Conservation (phyloP, 2,888 invertebrate genomes). For the Coremacera marginata region DNA sequence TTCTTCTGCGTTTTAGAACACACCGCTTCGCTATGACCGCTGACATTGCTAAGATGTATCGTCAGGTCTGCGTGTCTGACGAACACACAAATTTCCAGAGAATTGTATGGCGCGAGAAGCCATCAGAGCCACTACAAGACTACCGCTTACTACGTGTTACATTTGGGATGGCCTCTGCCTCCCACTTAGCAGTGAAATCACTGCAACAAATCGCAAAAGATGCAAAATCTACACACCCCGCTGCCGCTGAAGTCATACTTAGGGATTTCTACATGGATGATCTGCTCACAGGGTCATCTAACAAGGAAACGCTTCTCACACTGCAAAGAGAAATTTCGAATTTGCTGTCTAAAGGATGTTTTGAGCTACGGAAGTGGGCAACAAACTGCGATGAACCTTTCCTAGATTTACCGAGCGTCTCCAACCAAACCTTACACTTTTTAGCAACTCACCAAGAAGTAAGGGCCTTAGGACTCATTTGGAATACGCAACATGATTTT, state of each 20-base stretch:
- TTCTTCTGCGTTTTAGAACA: constrained; percentile 36
- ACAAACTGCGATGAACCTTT: constrained; percentile 22
- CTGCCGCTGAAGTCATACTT: too few relatives aligned
- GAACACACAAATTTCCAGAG: constrained; percentile 28
- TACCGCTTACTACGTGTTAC: constrained; percentile 40
- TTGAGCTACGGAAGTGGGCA: constrained; percentile 35
- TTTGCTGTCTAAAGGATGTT: constrained; percentile 2
- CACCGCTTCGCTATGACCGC: constrained; percentile 43
- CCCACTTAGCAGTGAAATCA: constrained; percentile 38
- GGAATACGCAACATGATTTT: constrained; percentile 15
- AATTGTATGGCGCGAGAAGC: constrained; percentile 39
- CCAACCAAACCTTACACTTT: not conserved
- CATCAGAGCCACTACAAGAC: constrained; percentile 34
- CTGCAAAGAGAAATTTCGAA: not conserved
- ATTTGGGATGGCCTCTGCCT: constrained; percentile 41
- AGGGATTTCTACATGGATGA: too few relatives aligned
- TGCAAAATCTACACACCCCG: not conserved
- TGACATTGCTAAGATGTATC: constrained; percentile 46
- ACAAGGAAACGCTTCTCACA: not conserved
- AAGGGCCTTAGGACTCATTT: constrained; percentile 2
- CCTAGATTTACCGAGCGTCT: not conserved
- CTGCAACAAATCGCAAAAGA: constrained; percentile 39
- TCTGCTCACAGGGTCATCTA: not conserved
- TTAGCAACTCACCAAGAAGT: constrained; percentile 15
- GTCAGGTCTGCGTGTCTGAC: constrained; percentile 31